Conservation (phyloP, 2,113 vertebrate species). For the Microcebus lehilahytsara region DNA sequence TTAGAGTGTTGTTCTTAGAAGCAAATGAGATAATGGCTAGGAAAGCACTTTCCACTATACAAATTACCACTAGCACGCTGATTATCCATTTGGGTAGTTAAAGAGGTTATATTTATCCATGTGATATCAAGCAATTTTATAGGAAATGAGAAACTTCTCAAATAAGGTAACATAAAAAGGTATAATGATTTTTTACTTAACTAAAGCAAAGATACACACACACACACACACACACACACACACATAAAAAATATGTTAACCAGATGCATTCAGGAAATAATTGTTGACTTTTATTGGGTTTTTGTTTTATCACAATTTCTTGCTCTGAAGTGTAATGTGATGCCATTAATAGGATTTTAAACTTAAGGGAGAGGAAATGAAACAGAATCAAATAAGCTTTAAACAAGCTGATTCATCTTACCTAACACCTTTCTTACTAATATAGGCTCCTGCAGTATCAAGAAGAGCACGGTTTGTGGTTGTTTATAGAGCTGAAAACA, state of each 20-base stretch:
- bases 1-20: not conserved
- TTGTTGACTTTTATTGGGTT: not conserved
- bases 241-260: not conserved
- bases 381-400: not conserved
- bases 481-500: conserved; percentile 9
- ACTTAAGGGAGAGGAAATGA: conserved; percentile 33
- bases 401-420: conserved; percentile 39
- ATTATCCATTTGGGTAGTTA: not conserved
- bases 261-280: conserved; percentile 4
- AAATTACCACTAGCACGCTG: not conserved
- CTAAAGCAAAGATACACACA: not conserved
- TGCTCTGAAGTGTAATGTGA: conserved; percentile 20
- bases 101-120: not conserved
- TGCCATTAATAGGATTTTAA: conserved; percentile 45
- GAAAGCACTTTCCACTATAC: not conserved
- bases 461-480: not conserved
- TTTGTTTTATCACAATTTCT: conserved; percentile 26
- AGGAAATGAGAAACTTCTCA: conserved; percentile 31
- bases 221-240: not conserved
- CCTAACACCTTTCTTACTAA: conserved; percentile 21
- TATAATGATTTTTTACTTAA: not conserved
- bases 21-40: not conserved
- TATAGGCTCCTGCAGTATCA: not conserved
- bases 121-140: not conserved
- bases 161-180: not conserved